phyloP scores from a whole-genome alignment of 2,113 vertebrate genomes.

The Dipodomys stephensi region DNA sequence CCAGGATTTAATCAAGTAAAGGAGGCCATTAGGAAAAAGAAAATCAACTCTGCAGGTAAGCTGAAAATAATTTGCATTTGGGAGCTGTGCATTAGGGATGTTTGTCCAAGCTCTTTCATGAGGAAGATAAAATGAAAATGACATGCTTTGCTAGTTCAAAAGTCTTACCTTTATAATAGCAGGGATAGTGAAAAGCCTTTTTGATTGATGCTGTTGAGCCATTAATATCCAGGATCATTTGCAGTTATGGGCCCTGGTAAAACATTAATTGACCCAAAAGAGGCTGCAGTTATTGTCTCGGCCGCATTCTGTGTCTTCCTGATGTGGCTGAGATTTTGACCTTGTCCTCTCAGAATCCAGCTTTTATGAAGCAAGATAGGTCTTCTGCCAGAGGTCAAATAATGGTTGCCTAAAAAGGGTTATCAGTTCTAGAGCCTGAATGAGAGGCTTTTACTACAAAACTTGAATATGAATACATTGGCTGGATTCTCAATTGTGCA shows the following conservation, averaged over 20 bases:
- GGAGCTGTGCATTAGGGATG: not conserved
- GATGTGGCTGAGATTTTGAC: not conserved
- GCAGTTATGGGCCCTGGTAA: conserved; percentile 33
- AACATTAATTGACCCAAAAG: conserved; percentile 11
- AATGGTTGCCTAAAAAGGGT: not conserved
- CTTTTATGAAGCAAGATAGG: conserved; percentile 5
- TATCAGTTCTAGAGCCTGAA: conserved; percentile 35
- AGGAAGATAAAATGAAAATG: conserved; percentile 54
- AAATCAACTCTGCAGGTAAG: conserved; percentile 54
- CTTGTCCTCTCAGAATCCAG: not conserved
- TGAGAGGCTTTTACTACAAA: not conserved
- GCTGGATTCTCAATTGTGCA: not conserved
- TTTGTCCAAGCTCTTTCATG: not conserved
- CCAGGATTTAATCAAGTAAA: conserved; percentile 67
- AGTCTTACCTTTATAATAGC: conserved; percentile 18
- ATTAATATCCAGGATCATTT: conserved; percentile 39
- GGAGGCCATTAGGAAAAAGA: conserved; percentile 59
- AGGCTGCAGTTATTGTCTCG: not conserved
- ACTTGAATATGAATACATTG: not conserved
- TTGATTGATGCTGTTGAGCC: conserved; percentile 43
- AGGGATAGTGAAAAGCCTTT: conserved; percentile 11
- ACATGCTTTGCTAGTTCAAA: conserved; percentile 41
- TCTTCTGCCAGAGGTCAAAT: conserved; percentile 50
- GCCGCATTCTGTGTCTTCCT: not conserved
- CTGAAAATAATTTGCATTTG: conserved; percentile 46